Base-by-base conservation (phyloP, 2,888 invertebrate species). In the Cephus pulcher region DNA sequence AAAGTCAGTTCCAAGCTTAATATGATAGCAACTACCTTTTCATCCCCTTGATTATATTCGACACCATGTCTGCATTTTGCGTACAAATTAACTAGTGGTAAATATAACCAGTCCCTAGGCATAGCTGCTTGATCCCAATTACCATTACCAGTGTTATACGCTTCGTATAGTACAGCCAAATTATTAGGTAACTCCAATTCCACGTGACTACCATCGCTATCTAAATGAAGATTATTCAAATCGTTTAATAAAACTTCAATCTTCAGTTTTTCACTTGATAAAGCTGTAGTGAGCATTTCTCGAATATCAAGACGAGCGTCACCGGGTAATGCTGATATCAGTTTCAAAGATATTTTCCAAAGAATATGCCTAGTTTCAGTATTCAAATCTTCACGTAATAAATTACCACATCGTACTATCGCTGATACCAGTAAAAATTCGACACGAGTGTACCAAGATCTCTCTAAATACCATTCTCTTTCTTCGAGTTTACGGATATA, bases 31-130 rank as follows among this genome's bases (percentile, higher is more conserved):
- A 91, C 84, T 33, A 82, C 84, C 6, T 82, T 75, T 12, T 83
- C 87, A 37, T 89, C 85, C 0, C 84, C 81, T 81, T 34, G 83
- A 4, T 33, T 33, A 33, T 33, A 83, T 3, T 30, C 76, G 71
- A 83, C 83, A 12, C 78, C 77, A n/a, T 81, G 82, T n/a, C 80
- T 84, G 23, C 83, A 92, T 83, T 93, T 93, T 75, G 94, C 92
- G 86, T 95, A 94, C 77, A 94, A 88, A 78, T 93, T 91, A 9
- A 95, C 91, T 78, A 96, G 93, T 37, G 96, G 95, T 86, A 95
- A 92, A 91, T 95, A 97, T 15, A 96, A 94, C 97, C 97, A 97
- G 88, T 97, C 97, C 75, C 94, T 93, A 0, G 97, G 96, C 83
- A 97, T 92, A 23, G 96, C 94, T 15, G 95, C 94, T 75, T 94